Evolutionary conservation across 2,113 vertebrate species (phyloP).

Genomic region (Meles meles): DNA sequence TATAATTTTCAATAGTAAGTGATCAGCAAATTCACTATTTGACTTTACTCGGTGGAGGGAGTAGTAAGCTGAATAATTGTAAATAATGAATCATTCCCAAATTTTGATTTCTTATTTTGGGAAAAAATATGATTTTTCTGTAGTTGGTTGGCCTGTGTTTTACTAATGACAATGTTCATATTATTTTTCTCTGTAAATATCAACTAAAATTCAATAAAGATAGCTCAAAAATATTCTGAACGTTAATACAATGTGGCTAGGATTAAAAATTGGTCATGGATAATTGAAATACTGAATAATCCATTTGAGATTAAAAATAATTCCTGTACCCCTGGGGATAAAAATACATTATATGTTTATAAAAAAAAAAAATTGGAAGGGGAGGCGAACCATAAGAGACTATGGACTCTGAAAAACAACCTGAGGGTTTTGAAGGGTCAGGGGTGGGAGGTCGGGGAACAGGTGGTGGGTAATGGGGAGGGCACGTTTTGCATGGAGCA

Average conservation of each 20-base stretch:
- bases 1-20: not conserved
- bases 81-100: not conserved
- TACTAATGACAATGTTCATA: not conserved
- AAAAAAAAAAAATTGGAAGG: no score
- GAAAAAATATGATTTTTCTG: not conserved
- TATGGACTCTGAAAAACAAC: no score
- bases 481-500: no score
- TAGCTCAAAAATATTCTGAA: not conserved
- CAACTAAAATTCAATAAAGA: not conserved
- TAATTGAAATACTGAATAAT: constrained; percentile 6
- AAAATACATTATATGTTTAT: no score
- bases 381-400: no score
- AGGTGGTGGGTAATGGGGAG: no score
- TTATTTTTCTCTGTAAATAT: not conserved
- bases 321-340: no score
- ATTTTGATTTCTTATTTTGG: not conserved
- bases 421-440: no score
- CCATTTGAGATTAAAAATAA: not conserved
- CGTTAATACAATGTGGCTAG: not conserved
- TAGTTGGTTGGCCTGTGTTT: not conserved
- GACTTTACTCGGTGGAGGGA: not conserved
- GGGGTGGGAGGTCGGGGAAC: no score
- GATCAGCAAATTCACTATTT: not conserved
- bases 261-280: not conserved
- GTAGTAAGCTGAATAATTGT: not conserved